Percentiles rank a stretch among this genome's conserved stretches.
Conservation (phyloP, 2,888 invertebrate genomes). For the Panopea generosa region DNA sequence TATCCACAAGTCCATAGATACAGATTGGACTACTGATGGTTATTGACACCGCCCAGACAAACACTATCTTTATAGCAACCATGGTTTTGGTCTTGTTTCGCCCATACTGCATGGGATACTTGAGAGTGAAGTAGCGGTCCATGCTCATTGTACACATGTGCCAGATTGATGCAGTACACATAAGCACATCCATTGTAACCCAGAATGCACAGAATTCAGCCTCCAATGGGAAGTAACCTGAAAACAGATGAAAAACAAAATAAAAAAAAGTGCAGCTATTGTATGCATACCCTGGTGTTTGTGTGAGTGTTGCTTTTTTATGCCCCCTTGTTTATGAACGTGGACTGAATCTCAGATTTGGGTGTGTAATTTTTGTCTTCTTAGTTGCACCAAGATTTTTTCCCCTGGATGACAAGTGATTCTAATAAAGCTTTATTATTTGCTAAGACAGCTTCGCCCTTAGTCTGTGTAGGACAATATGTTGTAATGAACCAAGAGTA, state of each 20-base stretch:
- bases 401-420: too few relatives aligned
- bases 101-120: conserved; percentile 93
- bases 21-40: conserved; percentile 86
- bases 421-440: too few relatives aligned
- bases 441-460: too few relatives aligned
- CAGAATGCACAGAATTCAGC: conserved; percentile 91
- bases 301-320: too few relatives aligned
- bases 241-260: conserved; percentile 38
- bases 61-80: conserved; percentile 92
- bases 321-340: too few relatives aligned
- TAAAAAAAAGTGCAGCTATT: too few relatives aligned
- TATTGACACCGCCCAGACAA: conserved; percentile 95
- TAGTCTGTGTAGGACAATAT: too few relatives aligned
- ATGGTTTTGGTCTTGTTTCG: conserved; percentile 83
- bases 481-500: too few relatives aligned
- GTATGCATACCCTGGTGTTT: too few relatives aligned
- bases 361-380: too few relatives aligned
- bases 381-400: too few relatives aligned
- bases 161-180: conserved; percentile 87
- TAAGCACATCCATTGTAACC: conserved; percentile 88
- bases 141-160: conserved; percentile 88
- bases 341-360: too few relatives aligned
- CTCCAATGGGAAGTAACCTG: conserved; percentile 94
- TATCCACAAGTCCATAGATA: conserved; percentile 80
- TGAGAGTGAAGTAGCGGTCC: conserved; percentile 93